phyloP scores from a whole-genome alignment of 2,113 vertebrate genomes.

The Rhineura floridana region DNA sequence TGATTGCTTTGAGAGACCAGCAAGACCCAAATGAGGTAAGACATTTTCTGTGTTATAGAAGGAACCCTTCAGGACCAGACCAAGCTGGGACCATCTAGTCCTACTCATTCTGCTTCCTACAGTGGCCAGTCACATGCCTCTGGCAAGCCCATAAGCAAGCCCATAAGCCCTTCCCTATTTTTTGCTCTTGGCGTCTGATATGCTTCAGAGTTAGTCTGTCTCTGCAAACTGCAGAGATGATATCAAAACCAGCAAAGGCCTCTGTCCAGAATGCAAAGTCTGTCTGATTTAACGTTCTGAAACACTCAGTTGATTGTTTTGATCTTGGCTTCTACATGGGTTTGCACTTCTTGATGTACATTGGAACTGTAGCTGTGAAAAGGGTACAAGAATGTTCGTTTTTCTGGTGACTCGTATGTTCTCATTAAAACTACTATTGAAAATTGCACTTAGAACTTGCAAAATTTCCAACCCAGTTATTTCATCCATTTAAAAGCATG shows the following conservation, averaged over 20 bases:
- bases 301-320: conserved; percentile 41
- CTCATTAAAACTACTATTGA: conserved; percentile 23
- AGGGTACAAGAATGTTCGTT: conserved; percentile 8
- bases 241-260: conserved; percentile 15
- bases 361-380: conserved; percentile 33
- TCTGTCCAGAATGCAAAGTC: conserved; percentile 28
- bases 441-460: background rate
- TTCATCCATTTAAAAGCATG: conserved; percentile 3
- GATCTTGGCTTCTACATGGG: conserved; percentile 3
- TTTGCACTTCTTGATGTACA: conserved; percentile 42
- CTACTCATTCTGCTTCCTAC: background rate
- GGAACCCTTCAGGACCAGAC: background rate
- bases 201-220: background rate
- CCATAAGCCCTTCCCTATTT: background rate
- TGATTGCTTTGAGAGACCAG: conserved; percentile 84
- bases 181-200: background rate
- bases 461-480: conserved; percentile 19
- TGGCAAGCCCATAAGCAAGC: too few relatives aligned
- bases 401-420: conserved; percentile 13
- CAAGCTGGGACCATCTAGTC: background rate
- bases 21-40: conserved; percentile 87
- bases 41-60: conserved; percentile 36
- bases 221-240: background rate
- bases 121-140: too few relatives aligned
- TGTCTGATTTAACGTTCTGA: conserved; percentile 28